A percentile compares a stretch with the other conserved stretches of the same genome.
phyloP scores from a whole-genome alignment of 37 sponge, comb jelly and placozoan species.

The Halisarca cf. caerulea region DNA sequence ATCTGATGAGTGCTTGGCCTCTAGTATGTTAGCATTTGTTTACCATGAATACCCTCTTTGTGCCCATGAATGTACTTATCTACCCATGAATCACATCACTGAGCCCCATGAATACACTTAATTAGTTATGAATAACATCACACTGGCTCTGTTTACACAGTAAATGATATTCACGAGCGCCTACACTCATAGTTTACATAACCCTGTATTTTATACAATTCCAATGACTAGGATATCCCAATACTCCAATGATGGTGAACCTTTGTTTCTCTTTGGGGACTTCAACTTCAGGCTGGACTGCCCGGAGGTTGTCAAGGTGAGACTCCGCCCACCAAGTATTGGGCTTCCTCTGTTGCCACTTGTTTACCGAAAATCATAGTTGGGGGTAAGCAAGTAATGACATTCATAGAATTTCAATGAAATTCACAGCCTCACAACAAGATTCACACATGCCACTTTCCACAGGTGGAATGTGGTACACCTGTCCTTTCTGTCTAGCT shows the following conservation, averaged over 20 bases:
- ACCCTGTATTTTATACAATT: background rate
- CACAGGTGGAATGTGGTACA: too few relatives aligned
- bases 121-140: background rate
- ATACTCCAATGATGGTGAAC: constrained; percentile 18
- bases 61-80: background rate
- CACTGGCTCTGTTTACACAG: background rate
- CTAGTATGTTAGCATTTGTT: too few relatives aligned
- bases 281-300: constrained; percentile 86
- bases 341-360: too few relatives aligned
- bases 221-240: constrained; percentile 6
- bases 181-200: background rate
- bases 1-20: too few relatives aligned
- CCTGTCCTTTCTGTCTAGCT: too few relatives aligned
- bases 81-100: too few relatives aligned
- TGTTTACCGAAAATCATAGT: constrained; percentile 4
- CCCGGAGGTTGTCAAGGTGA: constrained; percentile 67
- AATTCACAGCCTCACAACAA: background rate
- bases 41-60: constrained; percentile 5
- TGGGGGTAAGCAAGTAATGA: background rate
- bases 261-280: constrained; percentile 77
- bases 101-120: background rate
- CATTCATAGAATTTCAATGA: background rate
- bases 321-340: background rate
- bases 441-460: background rate
- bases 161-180: background rate